Evolutionary conservation across 2,797 vertebrate species (phyloP).

Genomic region (Halcyon leucocephala): DNA sequence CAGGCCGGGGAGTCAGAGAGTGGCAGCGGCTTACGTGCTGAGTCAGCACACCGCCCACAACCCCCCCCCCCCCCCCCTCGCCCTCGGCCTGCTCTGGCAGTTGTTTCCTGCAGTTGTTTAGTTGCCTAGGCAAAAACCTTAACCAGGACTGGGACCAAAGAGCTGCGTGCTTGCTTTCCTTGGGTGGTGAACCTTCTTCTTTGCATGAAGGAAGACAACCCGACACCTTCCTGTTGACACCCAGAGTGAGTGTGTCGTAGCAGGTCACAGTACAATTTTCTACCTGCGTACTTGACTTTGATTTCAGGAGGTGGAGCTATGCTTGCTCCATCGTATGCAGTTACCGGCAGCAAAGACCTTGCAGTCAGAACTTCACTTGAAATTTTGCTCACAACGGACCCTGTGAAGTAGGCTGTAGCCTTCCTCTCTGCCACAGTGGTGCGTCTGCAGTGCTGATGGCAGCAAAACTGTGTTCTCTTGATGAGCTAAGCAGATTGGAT

Average conservation of each 20-base stretch:
- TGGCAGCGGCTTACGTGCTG: not conserved
- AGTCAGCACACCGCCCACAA: slow-evolving; percentile 40
- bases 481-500: slow-evolving; percentile 9
- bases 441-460: slow-evolving; percentile 55
- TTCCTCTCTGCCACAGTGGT: slow-evolving; percentile 32
- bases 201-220: not conserved
- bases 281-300: not conserved
- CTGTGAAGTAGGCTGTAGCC: not conserved
- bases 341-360: not conserved
- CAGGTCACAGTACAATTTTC: not conserved
- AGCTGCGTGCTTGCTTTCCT: not conserved
- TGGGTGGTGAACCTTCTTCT: too few species aligned
- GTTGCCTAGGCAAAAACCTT: slow-evolving; percentile 2
- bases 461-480: slow-evolving; percentile 7
- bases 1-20: not conserved
- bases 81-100: not conserved
- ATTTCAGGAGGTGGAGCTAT: not conserved
- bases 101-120: not conserved
- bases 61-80: too few species aligned
- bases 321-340: not conserved
- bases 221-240: not conserved
- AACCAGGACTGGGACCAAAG: not conserved
- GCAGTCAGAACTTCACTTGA: not conserved
- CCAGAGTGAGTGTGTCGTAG: not conserved
- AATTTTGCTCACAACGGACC: not conserved